Percentiles rank a stretch among this genome's conserved stretches.
phyloP scores from a whole-genome alignment of 1,140 invertebrate genomes.

The Goniozus legneri region DNA sequence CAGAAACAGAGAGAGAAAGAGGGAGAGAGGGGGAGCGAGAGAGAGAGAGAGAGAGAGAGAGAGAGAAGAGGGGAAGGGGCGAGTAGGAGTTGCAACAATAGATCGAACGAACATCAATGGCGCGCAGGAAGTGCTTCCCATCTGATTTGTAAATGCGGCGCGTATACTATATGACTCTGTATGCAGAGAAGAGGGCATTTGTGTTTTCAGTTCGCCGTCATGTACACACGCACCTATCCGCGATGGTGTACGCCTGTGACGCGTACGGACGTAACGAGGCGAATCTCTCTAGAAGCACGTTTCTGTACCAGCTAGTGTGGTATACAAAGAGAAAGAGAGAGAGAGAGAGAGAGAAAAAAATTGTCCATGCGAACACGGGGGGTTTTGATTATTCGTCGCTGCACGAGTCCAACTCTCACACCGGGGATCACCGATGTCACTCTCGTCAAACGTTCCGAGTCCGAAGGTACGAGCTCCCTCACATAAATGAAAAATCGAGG shows the following conservation, averaged over 20 bases:
- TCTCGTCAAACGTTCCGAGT: too few species aligned
- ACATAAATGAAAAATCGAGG: too few species aligned
- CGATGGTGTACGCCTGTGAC: constrained; percentile 9
- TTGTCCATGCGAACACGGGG: too few species aligned
- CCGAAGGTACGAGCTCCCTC: too few species aligned
- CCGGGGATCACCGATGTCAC: too few species aligned
- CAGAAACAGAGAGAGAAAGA: too few species aligned
- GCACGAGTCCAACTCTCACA: too few species aligned
- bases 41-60: neutral
- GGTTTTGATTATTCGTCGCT: too few species aligned
- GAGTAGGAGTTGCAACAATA: constrained; percentile 30
- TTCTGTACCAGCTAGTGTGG: constrained; percentile 7
- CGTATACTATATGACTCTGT: constrained; percentile 16
- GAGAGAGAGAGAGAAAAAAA: too few species aligned
- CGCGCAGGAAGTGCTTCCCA: constrained; percentile 35
- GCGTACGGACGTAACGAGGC: constrained; percentile 31
- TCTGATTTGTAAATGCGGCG: constrained; percentile 34
- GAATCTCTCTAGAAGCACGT: constrained; percentile 27
- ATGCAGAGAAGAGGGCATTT: neutral
- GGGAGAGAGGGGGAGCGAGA: too few species aligned
- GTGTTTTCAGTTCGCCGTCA: constrained; percentile 1
- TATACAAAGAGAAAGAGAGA: neutral
- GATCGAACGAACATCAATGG: constrained; percentile 30
- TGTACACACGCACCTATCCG: too few species aligned
- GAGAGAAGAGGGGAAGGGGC: constrained; percentile 8